Evolutionary conservation across 2,888 invertebrate genomes (phyloP).

Genomic region (Agonopterix alstromeriana): DNA sequence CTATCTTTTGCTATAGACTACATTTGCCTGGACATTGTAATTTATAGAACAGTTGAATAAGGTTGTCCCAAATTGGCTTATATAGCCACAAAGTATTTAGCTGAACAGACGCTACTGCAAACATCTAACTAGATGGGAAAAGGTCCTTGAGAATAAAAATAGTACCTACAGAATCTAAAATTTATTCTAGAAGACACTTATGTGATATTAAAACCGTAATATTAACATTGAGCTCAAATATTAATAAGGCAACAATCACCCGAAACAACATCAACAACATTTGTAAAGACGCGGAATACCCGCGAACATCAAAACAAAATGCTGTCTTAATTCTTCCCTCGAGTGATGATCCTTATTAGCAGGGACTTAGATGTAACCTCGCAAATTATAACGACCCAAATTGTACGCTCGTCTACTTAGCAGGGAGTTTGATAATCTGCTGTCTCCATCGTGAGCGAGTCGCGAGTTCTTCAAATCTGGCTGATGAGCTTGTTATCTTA

Average conservation of each 20-base stretch:
- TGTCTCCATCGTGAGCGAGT: slow-evolving; percentile 41
- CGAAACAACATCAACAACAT: slow-evolving; percentile 14
- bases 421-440: slow-evolving; percentile 62
- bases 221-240: neutral
- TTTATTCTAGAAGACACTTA: no score
- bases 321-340: slow-evolving; percentile 61
- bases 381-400: slow-evolving; percentile 67
- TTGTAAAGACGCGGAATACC: slow-evolving; percentile 26
- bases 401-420: slow-evolving; percentile 48
- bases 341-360: slow-evolving; percentile 73
- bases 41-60: no score
- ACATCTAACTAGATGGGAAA: no score
- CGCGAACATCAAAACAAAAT: slow-evolving; percentile 65
- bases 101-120: no score
- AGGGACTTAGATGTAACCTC: slow-evolving; percentile 68
- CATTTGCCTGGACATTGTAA: no score
- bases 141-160: no score
- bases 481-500: slow-evolving; percentile 22
- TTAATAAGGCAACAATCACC: neutral
- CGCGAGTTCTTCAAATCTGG: slow-evolving; percentile 30
- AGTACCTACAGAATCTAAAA: no score
- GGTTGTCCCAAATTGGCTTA: no score
- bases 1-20: no score
- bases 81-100: no score
- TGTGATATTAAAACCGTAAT: no score